Evolutionary conservation across 2,888 invertebrate species (phyloP).

Genomic region (Catocala sponsa): DNA sequence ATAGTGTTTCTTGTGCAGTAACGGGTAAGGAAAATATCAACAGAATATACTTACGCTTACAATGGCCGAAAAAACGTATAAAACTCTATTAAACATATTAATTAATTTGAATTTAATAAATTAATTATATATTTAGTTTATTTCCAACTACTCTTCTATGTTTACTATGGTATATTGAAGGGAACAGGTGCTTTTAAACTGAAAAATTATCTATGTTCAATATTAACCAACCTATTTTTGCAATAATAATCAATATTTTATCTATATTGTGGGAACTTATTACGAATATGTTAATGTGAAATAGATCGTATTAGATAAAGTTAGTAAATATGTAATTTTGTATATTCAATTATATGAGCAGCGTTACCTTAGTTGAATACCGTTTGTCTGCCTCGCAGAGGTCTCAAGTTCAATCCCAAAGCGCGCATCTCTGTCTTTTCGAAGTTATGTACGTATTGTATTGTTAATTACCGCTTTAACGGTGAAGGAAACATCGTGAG

Average conservation of each 20-base stretch:
- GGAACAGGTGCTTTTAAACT: slow-evolving; percentile 12
- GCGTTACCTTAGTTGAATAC: no score
- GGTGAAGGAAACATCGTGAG: no score
- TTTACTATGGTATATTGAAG: background rate
- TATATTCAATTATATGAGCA: no score
- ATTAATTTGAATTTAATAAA: background rate
- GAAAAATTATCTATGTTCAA: slow-evolving; percentile 13
- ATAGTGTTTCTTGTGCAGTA: no score
- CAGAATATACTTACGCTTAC: slow-evolving; percentile 30
- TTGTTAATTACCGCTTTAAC: no score
- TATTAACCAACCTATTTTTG: slow-evolving; percentile 6
- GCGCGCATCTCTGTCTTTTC: no score
- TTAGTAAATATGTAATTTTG: background rate
- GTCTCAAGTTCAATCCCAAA: no score
- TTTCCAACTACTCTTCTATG: background rate
- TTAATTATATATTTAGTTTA: background rate
- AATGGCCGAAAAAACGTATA: slow-evolving; percentile 18
- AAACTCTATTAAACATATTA: slow-evolving; percentile 6
- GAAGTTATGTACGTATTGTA: no score
- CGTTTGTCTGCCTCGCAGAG: no score
- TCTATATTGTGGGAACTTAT: slow-evolving; percentile 1
- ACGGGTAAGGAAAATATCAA: no score
- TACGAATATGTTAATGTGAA: slow-evolving; percentile 2
- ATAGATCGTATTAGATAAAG: background rate
- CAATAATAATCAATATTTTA: slow-evolving; percentile 4